Evolutionary conservation across 2,888 invertebrate species (phyloP).

Genomic region (Geotrupes spiniger): DNA sequence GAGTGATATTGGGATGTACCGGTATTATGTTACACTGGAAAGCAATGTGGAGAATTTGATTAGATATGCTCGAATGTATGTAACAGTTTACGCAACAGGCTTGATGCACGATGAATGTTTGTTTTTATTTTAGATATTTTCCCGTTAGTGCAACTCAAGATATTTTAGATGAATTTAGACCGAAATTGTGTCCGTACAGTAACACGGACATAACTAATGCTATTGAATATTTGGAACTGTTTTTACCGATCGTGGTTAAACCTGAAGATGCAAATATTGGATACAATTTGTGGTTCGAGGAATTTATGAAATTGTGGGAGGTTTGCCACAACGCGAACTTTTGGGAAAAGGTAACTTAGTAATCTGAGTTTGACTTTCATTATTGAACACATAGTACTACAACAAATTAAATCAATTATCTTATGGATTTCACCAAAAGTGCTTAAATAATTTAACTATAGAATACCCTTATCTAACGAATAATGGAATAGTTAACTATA

Average conservation of each 20-base stretch:
- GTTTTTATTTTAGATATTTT: slow-evolving; percentile 61
- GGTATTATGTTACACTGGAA: slow-evolving; percentile 41
- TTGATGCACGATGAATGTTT: slow-evolving; percentile 4
- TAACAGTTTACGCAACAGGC: slow-evolving; percentile 9
- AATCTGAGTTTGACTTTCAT: too few relatives aligned
- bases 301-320: slow-evolving; percentile 76
- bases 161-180: slow-evolving; percentile 79
- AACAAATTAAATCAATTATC: too few relatives aligned
- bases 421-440: too few relatives aligned
- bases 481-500: too few relatives aligned
- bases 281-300: slow-evolving; percentile 75
- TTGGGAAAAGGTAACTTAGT: slow-evolving; percentile 65
- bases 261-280: slow-evolving; percentile 63
- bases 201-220: slow-evolving; percentile 52
- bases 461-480: too few relatives aligned
- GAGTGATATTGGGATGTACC: slow-evolving; percentile 60
- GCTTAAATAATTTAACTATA: too few relatives aligned
- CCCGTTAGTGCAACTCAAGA: slow-evolving; percentile 74
- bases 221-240: slow-evolving; percentile 66
- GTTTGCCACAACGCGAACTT: slow-evolving; percentile 68
- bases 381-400: slow-evolving; percentile 7
- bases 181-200: slow-evolving; percentile 74
- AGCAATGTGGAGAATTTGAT: slow-evolving; percentile 40
- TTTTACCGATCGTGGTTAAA: slow-evolving; percentile 71
- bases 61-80: slow-evolving; percentile 44